phyloP scores from a whole-genome alignment of 2,797 vertebrate species.

The Sebastes itinus region DNA sequence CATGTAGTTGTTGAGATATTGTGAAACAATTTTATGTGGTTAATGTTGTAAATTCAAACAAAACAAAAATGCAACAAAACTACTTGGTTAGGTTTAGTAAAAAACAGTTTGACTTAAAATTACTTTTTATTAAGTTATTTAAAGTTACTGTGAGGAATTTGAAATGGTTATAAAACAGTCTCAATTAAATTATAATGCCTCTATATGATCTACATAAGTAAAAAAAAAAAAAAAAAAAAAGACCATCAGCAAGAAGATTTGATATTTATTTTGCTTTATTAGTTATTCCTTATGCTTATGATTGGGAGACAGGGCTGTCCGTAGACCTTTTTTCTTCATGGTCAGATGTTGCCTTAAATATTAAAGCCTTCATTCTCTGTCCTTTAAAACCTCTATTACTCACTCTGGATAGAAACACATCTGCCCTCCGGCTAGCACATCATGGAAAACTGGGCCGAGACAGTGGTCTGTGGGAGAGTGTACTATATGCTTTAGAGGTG shows the following conservation, averaged over 20 bases:
- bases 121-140: fast-evolving
- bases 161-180: no score
- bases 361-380: conserved; percentile 43
- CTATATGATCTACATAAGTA: no score
- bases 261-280: neutral
- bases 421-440: conserved; percentile 52
- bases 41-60: no score
- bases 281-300: neutral
- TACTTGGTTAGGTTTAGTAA: no score
- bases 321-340: neutral
- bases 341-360: conserved; percentile 47
- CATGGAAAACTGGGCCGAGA: conserved; percentile 63
- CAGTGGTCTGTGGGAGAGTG: conserved; percentile 10
- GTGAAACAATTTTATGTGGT: no score
- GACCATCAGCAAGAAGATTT: no score
- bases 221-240: no score
- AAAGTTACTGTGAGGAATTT: no score
- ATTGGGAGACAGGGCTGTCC: neutral
- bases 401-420: conserved; percentile 54
- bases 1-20: no score
- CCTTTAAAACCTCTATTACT: conserved; percentile 61
- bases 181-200: no score
- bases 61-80: no score
- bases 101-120: no score
- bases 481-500: neutral